Evolutionary conservation across 2,113 vertebrate genomes (phyloP).

Genomic region (Xenopus borealis): DNA sequence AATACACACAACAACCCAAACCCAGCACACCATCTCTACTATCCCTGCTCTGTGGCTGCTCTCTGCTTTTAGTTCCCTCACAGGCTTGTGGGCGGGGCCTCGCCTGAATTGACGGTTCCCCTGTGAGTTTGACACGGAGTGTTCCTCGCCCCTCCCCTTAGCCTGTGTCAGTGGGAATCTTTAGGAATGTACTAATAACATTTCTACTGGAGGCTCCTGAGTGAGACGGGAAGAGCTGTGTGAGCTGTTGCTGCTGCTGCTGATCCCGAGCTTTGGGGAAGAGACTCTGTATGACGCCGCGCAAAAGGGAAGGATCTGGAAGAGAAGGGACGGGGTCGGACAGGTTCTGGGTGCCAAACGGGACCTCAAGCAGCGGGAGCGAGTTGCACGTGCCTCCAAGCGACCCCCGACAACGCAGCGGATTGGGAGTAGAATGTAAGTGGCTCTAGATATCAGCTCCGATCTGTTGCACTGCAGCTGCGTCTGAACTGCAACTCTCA

Average conservation of each 20-base stretch:
- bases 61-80: neutral
- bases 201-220: conserved; percentile 24
- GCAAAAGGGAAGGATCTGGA: neutral
- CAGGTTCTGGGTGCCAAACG: neutral
- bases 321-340: neutral
- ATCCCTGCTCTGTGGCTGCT: too few relatives aligned
- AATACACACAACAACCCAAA: too few relatives aligned
- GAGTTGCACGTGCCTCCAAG: conserved; percentile 47
- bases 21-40: too few relatives aligned
- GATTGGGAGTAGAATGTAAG: conserved; percentile 10
- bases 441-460: neutral
- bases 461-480: neutral
- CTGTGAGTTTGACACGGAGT: conserved; percentile 49
- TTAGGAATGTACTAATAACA: conserved; percentile 51
- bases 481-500: neutral
- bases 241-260: too few relatives aligned
- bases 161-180: neutral
- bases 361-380: neutral
- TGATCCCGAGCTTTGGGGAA: too few relatives aligned
- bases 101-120: conserved; percentile 54
- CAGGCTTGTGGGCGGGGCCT: neutral
- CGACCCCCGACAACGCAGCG: conserved; percentile 13
- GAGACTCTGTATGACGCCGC: too few relatives aligned
- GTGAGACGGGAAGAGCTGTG: conserved; percentile 33
- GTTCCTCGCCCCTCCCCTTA: conserved; percentile 10